Conservation (phyloP, 2,888 invertebrate species). For the Therioaphis trifolii region DNA sequence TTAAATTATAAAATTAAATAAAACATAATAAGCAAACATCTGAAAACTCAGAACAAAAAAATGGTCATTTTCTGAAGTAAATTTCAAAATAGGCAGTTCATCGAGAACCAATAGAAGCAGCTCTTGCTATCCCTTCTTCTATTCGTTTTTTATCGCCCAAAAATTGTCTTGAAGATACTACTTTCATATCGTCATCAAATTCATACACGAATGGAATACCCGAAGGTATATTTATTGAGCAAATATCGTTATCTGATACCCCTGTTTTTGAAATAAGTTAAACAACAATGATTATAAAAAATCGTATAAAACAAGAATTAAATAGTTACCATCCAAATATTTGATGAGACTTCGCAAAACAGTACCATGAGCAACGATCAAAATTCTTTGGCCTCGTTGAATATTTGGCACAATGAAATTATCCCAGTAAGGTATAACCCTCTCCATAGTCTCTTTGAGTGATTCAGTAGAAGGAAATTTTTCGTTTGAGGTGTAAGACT, state of each 20-base stretch:
- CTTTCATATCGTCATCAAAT: conserved; percentile 77
- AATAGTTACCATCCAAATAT: conserved; percentile 68
- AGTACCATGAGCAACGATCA: conserved; percentile 69
- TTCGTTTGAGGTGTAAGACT: conserved; percentile 65
- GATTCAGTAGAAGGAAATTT: conserved; percentile 69
- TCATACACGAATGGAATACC: conserved; percentile 85
- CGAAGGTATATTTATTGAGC: conserved; percentile 77
- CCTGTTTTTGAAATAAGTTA: conserved; percentile 6
- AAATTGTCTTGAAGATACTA: conserved; percentile 79
- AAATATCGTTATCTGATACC: conserved; percentile 46
- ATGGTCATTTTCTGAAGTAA: conserved; percentile 33
- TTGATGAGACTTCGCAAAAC: conserved; percentile 69
- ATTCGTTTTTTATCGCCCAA: conserved; percentile 80
- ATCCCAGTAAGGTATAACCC: conserved; percentile 71
- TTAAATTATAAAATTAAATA: conserved; percentile 52
- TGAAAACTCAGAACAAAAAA: conserved; percentile 36
- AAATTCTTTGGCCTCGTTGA: conserved; percentile 68
- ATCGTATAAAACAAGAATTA: background rate
- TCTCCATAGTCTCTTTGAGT: conserved; percentile 68
- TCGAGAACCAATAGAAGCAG: conserved; percentile 72
- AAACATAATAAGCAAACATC: conserved; percentile 49
- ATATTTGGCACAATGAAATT: conserved; percentile 70
- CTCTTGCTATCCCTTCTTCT: conserved; percentile 80
- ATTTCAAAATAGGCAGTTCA: conserved; percentile 34
- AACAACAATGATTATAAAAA: background rate